Conservation (phyloP, 2,888 invertebrate genomes). For the Onchidella celtica region DNA sequence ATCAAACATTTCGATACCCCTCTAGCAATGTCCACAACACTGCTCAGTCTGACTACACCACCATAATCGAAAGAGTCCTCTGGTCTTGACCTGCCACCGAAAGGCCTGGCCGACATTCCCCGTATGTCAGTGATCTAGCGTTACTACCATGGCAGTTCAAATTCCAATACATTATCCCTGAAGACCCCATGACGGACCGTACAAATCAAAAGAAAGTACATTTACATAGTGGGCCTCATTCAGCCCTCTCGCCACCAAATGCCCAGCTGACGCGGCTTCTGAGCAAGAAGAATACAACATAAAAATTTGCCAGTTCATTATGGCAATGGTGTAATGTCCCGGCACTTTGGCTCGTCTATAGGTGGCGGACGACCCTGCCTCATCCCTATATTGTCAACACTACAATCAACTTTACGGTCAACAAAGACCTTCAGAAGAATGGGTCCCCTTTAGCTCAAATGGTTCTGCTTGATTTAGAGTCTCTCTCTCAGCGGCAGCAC, state of each 20-base stretch:
- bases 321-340: slow-evolving; percentile 13
- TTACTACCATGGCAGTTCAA: too few relatives aligned
- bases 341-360: not conserved
- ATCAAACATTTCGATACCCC: too few relatives aligned
- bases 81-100: too few relatives aligned
- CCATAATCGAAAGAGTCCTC: too few relatives aligned
- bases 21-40: too few relatives aligned
- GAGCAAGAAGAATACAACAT: not conserved
- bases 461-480: slow-evolving; percentile 4
- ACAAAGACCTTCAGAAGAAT: slow-evolving; percentile 11
- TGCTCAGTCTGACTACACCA: too few relatives aligned
- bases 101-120: too few relatives aligned
- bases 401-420: not conserved
- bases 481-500: not conserved
- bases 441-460: slow-evolving; percentile 16
- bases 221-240: not conserved
- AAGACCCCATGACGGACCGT: too few relatives aligned
- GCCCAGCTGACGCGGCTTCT: not conserved
- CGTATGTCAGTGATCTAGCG: too few relatives aligned
- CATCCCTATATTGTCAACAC: slow-evolving; percentile 10
- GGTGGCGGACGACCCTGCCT: not conserved
- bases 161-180: too few relatives aligned
- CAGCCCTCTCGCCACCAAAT: not conserved
- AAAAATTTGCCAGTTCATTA: slow-evolving; percentile 25
- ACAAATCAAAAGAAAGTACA: not conserved